Conservation (phyloP, 2,797 vertebrate species). For the Pangasius larnaudii region DNA sequence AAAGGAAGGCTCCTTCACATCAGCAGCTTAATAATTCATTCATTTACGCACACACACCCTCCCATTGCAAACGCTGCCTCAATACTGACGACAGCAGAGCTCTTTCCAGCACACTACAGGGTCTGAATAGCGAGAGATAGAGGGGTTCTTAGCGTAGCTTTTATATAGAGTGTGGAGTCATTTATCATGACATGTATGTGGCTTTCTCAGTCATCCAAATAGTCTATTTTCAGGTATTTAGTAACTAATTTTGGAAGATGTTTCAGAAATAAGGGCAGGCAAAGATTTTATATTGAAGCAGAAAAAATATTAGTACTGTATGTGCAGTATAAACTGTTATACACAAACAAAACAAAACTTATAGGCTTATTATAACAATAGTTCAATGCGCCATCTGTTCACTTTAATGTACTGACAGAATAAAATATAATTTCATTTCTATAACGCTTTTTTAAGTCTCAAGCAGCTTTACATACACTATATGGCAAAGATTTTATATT, state of each 20-base stretch:
- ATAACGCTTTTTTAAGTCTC: not conserved
- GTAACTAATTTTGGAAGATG: not conserved
- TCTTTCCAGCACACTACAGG: conserved; percentile 29
- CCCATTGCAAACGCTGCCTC: conserved; percentile 31
- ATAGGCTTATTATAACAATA: not conserved
- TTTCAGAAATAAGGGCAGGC: not conserved
- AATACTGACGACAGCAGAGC: conserved; percentile 36
- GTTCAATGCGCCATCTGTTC: not conserved
- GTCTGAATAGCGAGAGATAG: not conserved
- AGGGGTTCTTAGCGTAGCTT: not conserved
- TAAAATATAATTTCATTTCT: not conserved
- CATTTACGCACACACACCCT: conserved; percentile 48
- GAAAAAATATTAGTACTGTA: not conserved
- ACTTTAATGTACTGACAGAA: not conserved
- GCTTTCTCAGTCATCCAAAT: not conserved
- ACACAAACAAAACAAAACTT: not conserved
- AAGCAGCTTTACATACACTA: not conserved
- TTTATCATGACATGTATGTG: not conserved
- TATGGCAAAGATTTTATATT: not conserved
- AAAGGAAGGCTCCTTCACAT: conserved; percentile 51
- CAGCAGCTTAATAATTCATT: conserved; percentile 61
- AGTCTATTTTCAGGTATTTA: not conserved
- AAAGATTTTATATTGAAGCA: not conserved
- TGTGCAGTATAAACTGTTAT: not conserved
- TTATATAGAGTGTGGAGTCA: conserved; percentile 10